Evolutionary conservation across 2,888 invertebrate species (phyloP).

Genomic region (Pemphredon lugubris): DNA sequence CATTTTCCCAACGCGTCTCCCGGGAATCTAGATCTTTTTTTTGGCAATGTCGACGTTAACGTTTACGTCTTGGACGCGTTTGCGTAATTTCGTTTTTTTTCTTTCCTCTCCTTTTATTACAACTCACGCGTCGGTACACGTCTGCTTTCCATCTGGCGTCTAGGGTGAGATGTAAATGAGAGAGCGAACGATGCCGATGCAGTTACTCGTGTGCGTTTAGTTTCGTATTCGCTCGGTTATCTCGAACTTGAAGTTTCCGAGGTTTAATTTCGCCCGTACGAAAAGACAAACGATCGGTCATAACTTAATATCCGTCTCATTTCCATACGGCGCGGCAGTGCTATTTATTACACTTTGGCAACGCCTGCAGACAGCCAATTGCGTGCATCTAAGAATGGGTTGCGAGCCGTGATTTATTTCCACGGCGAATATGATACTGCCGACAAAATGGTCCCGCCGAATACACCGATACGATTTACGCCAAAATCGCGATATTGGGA

Average conservation of each 20-base stretch:
- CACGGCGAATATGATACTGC: constrained; percentile 41
- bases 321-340: constrained; percentile 69
- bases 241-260: constrained; percentile 55
- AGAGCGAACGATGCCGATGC: not conserved
- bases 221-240: constrained; percentile 18
- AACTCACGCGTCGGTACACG: no score
- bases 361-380: constrained; percentile 70
- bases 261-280: constrained; percentile 66
- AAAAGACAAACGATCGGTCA: constrained; percentile 69
- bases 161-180: not conserved
- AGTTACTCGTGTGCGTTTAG: not conserved
- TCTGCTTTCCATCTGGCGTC: no score
- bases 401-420: constrained; percentile 51
- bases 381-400: constrained; percentile 56
- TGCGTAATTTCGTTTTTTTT: no score
- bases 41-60: no score
- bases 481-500: constrained; percentile 31
- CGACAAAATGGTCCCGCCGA: constrained; percentile 51
- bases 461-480: constrained; percentile 20
- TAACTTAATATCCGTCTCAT: constrained; percentile 75
- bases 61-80: no score
- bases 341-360: constrained; percentile 73
- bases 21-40: no score
- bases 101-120: no score
- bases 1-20: no score